Evolutionary conservation across 2,113 vertebrate species (phyloP).

Genomic region (Eupsittula cactorum): DNA sequence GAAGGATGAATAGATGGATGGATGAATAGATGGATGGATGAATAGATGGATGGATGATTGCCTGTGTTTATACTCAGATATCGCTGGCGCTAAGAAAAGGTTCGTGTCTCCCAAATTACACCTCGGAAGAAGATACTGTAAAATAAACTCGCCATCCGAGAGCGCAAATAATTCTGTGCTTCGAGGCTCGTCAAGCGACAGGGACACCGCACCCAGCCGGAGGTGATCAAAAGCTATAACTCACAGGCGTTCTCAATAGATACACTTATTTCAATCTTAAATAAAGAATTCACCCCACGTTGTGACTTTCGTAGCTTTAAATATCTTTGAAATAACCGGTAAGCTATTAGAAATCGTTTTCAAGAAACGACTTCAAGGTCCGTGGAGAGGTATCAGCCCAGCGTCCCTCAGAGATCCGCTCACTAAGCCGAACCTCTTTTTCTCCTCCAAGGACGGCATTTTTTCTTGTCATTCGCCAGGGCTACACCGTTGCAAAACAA

Average conservation of each 20-base stretch:
- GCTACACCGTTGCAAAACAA: background rate
- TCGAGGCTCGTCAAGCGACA: background rate
- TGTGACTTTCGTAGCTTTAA: background rate
- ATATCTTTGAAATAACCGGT: background rate
- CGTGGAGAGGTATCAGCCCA: background rate
- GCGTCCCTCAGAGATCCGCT: background rate
- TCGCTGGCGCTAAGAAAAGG: background rate
- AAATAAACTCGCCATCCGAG: background rate
- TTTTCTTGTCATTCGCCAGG: background rate
- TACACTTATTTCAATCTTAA: rapidly evolving
- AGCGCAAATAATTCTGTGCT: rapidly evolving
- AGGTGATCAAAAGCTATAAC: background rate
- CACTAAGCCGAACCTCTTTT: background rate
- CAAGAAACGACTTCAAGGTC: background rate
- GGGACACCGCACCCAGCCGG: background rate
- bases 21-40: no score
- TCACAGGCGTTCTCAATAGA: background rate
- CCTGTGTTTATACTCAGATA: background rate
- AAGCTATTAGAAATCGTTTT: background rate
- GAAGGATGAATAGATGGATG: background rate
- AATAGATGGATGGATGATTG: background rate
- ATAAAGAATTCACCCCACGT: background rate
- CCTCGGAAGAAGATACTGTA: background rate
- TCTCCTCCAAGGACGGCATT: background rate
- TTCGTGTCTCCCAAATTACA: background rate